These are phyloP conservation scores for Nasalis larvatus DNA, from an alignment of 2,113 vertebrate species.

Conservation along the genomic window DNA sequence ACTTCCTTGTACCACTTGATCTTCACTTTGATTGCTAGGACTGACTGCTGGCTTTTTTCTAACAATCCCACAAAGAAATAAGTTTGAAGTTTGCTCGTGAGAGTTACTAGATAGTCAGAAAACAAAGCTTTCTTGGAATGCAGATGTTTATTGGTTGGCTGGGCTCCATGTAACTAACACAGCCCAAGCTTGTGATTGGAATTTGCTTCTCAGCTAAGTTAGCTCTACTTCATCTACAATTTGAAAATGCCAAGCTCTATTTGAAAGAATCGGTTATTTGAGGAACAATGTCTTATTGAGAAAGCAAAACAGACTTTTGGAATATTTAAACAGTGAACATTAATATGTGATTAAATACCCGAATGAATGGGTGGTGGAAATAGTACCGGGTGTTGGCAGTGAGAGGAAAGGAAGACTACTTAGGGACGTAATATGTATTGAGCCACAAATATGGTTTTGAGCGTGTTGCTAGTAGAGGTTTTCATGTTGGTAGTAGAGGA, in stretches of 20 bases:
- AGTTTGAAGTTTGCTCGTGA: background rate
- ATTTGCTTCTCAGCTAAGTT: constrained; percentile 19
- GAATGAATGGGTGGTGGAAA: background rate
- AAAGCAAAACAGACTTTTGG: background rate
- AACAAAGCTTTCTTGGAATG: background rate
- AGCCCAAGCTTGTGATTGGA: background rate
- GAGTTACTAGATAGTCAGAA: background rate
- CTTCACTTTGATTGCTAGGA: background rate
- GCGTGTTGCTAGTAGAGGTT: no score
- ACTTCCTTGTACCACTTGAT: background rate
- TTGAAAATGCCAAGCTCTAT: background rate
- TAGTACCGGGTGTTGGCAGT: background rate
- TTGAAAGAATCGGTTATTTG: constrained; percentile 5
- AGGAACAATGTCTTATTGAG: background rate
- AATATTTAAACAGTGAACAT: constrained; percentile 31
- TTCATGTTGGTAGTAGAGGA: background rate
- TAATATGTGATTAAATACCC: background rate
- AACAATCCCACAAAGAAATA: background rate
- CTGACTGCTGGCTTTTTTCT: background rate
- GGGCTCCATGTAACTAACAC: background rate
- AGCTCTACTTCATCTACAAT: background rate
- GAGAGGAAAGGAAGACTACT: background rate
- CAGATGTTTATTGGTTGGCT: background rate
- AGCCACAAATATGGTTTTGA: background rate
- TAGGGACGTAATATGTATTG: background rate